A percentile compares a stretch with the other conserved stretches of the same genome.
These are phyloP conservation scores for Leptopterna dolabrata DNA, from an alignment of 2,888 invertebrate species.

Conservation along the genomic window DNA sequence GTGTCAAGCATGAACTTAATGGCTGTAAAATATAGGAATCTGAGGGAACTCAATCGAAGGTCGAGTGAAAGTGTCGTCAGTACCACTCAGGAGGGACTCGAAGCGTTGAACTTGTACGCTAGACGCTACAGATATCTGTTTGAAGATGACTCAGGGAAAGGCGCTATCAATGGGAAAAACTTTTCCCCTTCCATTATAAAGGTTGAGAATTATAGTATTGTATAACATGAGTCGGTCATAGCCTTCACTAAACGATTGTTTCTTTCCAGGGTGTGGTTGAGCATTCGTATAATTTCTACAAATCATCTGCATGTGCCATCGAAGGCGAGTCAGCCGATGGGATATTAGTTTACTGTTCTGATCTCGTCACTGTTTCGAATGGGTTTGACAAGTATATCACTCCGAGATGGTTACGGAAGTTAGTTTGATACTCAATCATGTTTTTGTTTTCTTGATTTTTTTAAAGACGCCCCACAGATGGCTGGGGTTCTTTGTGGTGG, in stretches of 20 bases:
- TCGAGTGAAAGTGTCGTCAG: not conserved
- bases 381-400: conserved; percentile 20
- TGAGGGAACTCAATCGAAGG: not conserved
- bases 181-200: not conserved
- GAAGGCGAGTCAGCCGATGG: not conserved
- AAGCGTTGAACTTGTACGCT: not conserved
- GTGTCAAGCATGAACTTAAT: not conserved
- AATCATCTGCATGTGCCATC: not conserved
- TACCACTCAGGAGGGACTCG: not conserved
- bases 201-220: not conserved
- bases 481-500: too few relatives aligned
- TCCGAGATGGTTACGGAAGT: conserved; percentile 17
- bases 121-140: not conserved
- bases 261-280: not conserved
- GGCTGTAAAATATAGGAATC: not conserved
- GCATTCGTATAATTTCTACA: not conserved
- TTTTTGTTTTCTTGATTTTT: too few relatives aligned
- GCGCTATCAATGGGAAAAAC: not conserved
- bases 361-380: not conserved
- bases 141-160: not conserved
- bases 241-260: too few relatives aligned
- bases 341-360: not conserved
- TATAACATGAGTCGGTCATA: too few relatives aligned
- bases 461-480: too few relatives aligned
- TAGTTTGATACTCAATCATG: not conserved